Evolutionary conservation across 2,888 invertebrate genomes (phyloP).

Genomic region (Allygus modestus): DNA sequence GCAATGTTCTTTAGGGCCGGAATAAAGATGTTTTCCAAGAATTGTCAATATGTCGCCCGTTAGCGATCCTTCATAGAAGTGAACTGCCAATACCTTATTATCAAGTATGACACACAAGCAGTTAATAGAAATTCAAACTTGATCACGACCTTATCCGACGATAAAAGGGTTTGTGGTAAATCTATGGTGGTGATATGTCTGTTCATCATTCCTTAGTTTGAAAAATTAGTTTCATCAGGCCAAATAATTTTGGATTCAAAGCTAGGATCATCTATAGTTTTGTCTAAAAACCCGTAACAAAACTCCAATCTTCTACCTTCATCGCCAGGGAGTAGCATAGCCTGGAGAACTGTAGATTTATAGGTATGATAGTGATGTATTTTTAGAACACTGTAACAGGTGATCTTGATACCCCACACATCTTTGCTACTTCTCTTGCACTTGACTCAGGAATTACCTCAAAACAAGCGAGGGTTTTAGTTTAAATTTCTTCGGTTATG

Average conservation of each 20-base stretch:
- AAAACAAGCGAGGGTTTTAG: slow-evolving; percentile 23
- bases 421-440: slow-evolving; percentile 21
- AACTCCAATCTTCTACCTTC: slow-evolving; percentile 21
- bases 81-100: slow-evolving; percentile 7
- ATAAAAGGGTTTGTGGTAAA: slow-evolving; percentile 7
- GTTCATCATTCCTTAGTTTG: slow-evolving; percentile 48
- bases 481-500: slow-evolving; percentile 24
- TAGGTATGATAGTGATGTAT: slow-evolving; percentile 12
- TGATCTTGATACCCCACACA: slow-evolving; percentile 28
- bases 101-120: slow-evolving; percentile 2
- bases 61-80: slow-evolving; percentile 29
- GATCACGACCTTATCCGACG: slow-evolving; percentile 30
- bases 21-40: no score
- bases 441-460: slow-evolving; percentile 26
- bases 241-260: slow-evolving; percentile 33
- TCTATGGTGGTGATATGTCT: slow-evolving; percentile 20
- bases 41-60: no score
- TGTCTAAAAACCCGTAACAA: slow-evolving; percentile 12
- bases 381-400: slow-evolving; percentile 13
- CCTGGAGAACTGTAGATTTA: slow-evolving; percentile 21
- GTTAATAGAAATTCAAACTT: slow-evolving; percentile 22
- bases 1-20: no score
- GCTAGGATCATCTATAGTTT: slow-evolving; percentile 17
- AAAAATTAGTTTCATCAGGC: slow-evolving; percentile 42
- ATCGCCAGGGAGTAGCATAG: slow-evolving; percentile 16